Evolutionary conservation across 2,888 invertebrate genomes (phyloP), one percentile per base, ranked within the genome.

Genomic region (Agrochola lota): DNA sequence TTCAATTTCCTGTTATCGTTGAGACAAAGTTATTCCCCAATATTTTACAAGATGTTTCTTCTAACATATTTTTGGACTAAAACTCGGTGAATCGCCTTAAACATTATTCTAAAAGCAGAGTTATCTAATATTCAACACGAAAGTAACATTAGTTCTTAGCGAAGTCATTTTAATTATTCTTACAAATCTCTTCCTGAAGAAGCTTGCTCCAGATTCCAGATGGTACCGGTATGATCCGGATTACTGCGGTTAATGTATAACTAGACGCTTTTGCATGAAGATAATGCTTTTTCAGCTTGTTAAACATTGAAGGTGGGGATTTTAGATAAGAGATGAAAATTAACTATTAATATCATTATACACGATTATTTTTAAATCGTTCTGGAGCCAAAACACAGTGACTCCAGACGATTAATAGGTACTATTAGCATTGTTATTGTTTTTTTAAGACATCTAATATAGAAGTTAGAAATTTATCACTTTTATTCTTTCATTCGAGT

Each of bases 181-280:
- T 26, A 62, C 67, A 76, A 80, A 81, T 77, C 67, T 62, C 57
- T 64, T 76, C 67, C 66, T 59, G 35, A 5, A 43, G 49, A 59
- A 81, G 71, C 57, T 80, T 77, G 80, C n/a, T 60, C 52, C 17
- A 40, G n/a, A 69, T n/a, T 15, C 70, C 76, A 81, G 80, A 67
- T 80, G 76, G 80, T 40, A 71, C 80, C 77, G 67, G 80, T 76
- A 71, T 80, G 76, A 80, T 80, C 76, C 80, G 76, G 80, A 80
- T 80, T 80, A 71, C 11, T 80, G 60, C 46, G 70, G 77, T 71
- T 43, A 71, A 67, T 74, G 76, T 76, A 60, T 46, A 49, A 60
- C n/a, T 70, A 62, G 60, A 15, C 35, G 60, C 49, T 67, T 30
- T 49, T 68, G 57, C 49, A 77, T 2, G 52, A 23, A 46, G 67